Evolutionary conservation across 2,797 vertebrate species (phyloP).

Genomic region (Hozukius guyotensis): DNA sequence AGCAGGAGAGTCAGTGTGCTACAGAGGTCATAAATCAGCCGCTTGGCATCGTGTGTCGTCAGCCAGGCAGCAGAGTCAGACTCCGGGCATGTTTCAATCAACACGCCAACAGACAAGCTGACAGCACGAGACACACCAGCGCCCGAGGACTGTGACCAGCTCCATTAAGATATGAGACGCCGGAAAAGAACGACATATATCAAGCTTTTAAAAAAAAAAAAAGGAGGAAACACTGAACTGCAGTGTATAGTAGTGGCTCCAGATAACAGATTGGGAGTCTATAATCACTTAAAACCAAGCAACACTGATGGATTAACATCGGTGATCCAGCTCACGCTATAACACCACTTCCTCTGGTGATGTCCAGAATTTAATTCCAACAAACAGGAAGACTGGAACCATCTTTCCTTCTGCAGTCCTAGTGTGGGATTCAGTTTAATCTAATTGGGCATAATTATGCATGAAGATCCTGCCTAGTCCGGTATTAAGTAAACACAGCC

Average conservation of each 20-base stretch:
- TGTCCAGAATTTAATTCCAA: background rate
- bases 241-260: background rate
- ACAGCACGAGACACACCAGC: background rate
- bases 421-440: slow-evolving; percentile 18
- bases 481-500: slow-evolving; percentile 9
- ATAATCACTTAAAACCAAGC: background rate
- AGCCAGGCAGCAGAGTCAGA: slow-evolving; percentile 4
- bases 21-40: slow-evolving; percentile 55
- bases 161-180: background rate
- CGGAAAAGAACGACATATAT: background rate
- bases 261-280: background rate
- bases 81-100: slow-evolving; percentile 53
- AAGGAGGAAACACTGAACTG: background rate
- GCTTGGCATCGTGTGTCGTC: slow-evolving; percentile 3
- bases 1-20: background rate
- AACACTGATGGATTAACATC: background rate
- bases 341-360: background rate
- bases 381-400: background rate
- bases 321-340: background rate
- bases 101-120: slow-evolving; percentile 10
- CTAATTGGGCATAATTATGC: slow-evolving; percentile 35
- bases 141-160: background rate
- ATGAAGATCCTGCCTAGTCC: background rate
- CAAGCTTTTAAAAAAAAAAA: background rate
- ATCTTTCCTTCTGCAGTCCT: background rate